A percentile compares a stretch with the other conserved stretches of the same genome.
phyloP scores from a whole-genome alignment of 2,888 invertebrate genomes.

The Heliconius aoede region DNA sequence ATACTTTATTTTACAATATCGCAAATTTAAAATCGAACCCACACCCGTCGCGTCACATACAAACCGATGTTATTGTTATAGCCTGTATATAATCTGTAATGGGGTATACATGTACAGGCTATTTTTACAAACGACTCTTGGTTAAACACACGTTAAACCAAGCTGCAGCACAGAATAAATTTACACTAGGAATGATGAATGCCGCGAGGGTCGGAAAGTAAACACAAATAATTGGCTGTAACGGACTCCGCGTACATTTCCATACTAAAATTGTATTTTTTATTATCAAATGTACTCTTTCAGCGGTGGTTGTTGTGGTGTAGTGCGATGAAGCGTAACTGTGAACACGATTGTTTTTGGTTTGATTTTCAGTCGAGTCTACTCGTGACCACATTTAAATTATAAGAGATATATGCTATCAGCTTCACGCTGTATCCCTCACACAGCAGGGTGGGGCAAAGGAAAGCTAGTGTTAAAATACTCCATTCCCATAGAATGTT shows the following conservation, averaged over 20 bases:
- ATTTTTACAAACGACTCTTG: background rate
- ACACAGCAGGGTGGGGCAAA: background rate
- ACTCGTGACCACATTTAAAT: no score
- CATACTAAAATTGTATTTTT: conserved; percentile 28
- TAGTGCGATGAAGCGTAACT: no score
- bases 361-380: background rate
- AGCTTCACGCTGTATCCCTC: background rate
- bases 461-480: background rate
- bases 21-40: no score
- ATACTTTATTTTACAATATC: no score
- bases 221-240: conserved; percentile 41
- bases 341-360: background rate
- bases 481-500: background rate
- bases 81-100: no score
- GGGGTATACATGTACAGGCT: background rate
- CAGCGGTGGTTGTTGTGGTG: background rate
- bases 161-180: conserved; percentile 32
- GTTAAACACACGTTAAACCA: conserved; percentile 18
- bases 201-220: conserved; percentile 35
- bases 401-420: no score
- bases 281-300: conserved; percentile 10
- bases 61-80: no score
- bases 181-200: conserved; percentile 40
- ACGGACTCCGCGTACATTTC: conserved; percentile 20
- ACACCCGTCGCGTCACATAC: no score